Conservation (phyloP, 35 echinoderm and acorn worm genomes). For the Anneissia japonica region DNA sequence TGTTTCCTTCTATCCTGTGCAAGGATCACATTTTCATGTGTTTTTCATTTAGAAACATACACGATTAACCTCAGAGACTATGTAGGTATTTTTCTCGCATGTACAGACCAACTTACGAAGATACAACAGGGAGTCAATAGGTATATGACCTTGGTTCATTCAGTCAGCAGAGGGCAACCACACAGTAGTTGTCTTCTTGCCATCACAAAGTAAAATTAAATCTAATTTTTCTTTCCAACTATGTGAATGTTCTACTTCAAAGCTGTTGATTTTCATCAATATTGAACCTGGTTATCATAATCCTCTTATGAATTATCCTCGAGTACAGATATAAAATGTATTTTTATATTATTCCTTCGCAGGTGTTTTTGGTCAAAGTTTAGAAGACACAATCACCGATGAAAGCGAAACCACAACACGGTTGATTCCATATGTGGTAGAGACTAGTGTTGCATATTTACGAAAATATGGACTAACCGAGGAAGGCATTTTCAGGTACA, state of each 20-base stretch:
- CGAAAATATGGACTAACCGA: constrained; percentile 65
- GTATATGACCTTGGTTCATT: neutral
- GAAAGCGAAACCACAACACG: constrained; percentile 79
- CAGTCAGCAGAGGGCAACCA: too few species aligned
- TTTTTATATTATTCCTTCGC: neutral
- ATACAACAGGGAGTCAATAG: neutral
- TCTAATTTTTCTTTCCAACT: too few species aligned
- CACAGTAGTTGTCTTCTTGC: too few species aligned
- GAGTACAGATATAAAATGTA: too few species aligned
- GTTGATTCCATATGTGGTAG: constrained; percentile 69
- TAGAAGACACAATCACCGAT: constrained; percentile 83
- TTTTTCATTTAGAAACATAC: neutral
- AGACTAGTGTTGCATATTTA: constrained; percentile 60
- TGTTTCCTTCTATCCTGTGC: neutral
- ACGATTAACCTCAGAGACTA: neutral
- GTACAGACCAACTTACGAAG: neutral
- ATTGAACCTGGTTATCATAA: too few species aligned
- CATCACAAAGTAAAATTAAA: too few species aligned
- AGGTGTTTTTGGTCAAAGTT: constrained; percentile 91
- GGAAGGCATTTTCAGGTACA: constrained; percentile 91
- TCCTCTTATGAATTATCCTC: too few species aligned
- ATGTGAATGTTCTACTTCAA: too few species aligned
- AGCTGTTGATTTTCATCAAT: too few species aligned
- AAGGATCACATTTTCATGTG: neutral
- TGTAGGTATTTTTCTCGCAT: neutral